Evolutionary conservation across 1,140 invertebrate species (phyloP), one percentile per base, ranked within the genome.

Genomic region (Leptopilina clavipes): DNA sequence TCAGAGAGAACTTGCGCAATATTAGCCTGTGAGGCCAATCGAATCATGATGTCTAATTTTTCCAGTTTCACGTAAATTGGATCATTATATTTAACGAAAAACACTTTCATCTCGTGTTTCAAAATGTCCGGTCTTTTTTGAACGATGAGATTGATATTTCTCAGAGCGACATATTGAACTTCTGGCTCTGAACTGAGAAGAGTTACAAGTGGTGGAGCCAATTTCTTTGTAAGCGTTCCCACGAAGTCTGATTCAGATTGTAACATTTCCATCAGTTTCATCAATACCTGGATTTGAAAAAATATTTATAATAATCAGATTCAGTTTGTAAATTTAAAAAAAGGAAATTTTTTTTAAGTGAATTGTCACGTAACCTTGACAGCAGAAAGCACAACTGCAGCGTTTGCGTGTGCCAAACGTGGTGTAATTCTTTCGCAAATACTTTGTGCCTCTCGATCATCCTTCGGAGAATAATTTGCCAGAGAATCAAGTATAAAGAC

Each of bases 101-200:
- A 99, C 76, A 95, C 98, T 92, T 99, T 99, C 98, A 99, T 99
- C 91, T 99, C 99, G 85, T 99, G 98, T 88, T 99, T 99, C n/a
- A 99, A 90, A 81, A 99, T 99, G 79, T 99, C 98, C 0, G 98
- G 97, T 73, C 98, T 93, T 89, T 99, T 99, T 90, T 99, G 99
- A 18, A 99, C 98, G 83, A 99, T 99, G 1, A 99, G 92, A 91
- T 99, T 99, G 82, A 99, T 99, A 88, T 99, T 99, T 76, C 99
- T 90, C 44, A 99, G 91, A 2, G 98, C 99, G 11, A 99, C 99
- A 88, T 99, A 99, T 91, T 99, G 99, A 70, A 99, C 96, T 91
- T 99, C 99, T 7, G 98, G 97, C 90, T 99, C 99, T 0, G 98
- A 98, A 43, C 98, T 99, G 0, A 99, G 92, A 19, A 99, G 92